Evolutionary conservation across 2,888 invertebrate species (phyloP).

Genomic region (Agrochola circellaris): DNA sequence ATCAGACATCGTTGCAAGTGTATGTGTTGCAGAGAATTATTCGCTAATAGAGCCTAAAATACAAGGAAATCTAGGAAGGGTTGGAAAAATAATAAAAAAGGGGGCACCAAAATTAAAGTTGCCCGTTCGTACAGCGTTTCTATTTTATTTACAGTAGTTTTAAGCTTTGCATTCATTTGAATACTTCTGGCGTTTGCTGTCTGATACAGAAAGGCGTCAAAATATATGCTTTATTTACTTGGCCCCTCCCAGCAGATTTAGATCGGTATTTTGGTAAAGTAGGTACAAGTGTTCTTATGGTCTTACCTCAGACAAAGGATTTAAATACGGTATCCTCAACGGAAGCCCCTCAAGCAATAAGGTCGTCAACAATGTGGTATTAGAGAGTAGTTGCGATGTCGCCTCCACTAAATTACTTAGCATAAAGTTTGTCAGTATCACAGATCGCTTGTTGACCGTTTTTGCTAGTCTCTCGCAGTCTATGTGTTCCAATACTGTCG

Average conservation of each 20-base stretch:
- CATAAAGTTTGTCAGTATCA: conserved; percentile 93
- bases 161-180: background rate
- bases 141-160: background rate
- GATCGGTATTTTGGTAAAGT: background rate
- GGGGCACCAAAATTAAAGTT: background rate
- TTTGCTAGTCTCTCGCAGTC: conserved; percentile 91
- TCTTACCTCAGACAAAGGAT: conserved; percentile 90
- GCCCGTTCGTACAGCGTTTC: background rate
- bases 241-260: background rate
- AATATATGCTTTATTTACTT: background rate
- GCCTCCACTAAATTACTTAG: conserved; percentile 92
- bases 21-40: conserved; percentile 92
- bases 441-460: conserved; percentile 91
- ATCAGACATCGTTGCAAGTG: conserved; percentile 93
- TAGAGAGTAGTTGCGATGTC: conserved; percentile 91
- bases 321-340: conserved; percentile 92
- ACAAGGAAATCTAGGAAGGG: conserved; percentile 12
- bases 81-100: background rate
- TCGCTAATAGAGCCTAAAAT: conserved; percentile 90
- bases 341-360: conserved; percentile 94
- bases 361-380: conserved; percentile 91
- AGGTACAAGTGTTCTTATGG: background rate
- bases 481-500: conserved; percentile 87
- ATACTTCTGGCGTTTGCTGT: background rate
- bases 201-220: background rate